Base-by-base conservation (phyloP, 2,888 invertebrate genomes). In the Orgyia antiqua region DNA sequence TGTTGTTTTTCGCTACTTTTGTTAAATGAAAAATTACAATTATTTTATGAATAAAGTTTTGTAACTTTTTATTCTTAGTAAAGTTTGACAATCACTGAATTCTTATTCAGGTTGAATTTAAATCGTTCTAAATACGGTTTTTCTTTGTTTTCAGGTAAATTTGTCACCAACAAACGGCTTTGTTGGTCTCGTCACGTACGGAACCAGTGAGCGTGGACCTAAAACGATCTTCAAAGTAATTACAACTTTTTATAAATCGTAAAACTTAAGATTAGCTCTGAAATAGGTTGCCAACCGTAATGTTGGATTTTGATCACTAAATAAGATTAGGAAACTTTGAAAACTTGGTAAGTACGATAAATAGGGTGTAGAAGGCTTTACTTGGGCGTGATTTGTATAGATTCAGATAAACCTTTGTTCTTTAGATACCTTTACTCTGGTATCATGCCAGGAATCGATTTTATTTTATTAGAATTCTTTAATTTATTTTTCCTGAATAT, bases 91-190 rank as follows among this genome's bases (percentile, higher is more conserved):
- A 32, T 21, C 25, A n/a, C 26, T 29, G 25, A 24, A 26, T n/a
- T 15, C 21, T 10, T 10, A 9, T 11, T 29, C 13, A 10, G 27
- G 24, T 10, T 10, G 10, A 33, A 33, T 31, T 29, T 35, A 18
- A 30, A 32, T 27, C 3, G 23, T 21, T 4, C 34, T 49, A 36
- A 52, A 36, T 15, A 33, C 8, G 15, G 23, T 6, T 32, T 31
- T 39, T 42, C 39, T 34, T 41, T 52, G 30, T 49, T 42, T 27
- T 1, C 50, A 53, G 53, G 51, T 51, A 53, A 46, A 15, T 4
- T 10, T n/a, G 28, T 18, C 28, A 20, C 9, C 24, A 24, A 10
- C 7, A 15, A 23, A 23, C 17, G 25, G 18, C 17, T 31, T 24
- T 13, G 33, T 13, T 12, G 9, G 10, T 2, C 27, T n/a, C 13